phyloP scores from a whole-genome alignment of 1,140 invertebrate genomes.

The Holotrichia oblita region DNA sequence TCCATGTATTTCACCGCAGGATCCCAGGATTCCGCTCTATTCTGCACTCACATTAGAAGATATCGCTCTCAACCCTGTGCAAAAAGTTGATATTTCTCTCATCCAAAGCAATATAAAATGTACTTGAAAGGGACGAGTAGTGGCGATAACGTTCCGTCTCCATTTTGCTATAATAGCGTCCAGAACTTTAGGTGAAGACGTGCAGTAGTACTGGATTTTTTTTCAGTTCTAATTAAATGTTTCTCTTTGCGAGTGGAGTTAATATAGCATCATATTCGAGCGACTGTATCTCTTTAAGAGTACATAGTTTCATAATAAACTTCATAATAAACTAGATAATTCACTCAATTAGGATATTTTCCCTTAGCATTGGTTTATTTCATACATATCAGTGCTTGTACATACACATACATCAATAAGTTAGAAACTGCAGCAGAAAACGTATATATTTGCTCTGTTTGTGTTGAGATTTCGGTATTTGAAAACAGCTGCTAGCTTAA shows the following conservation, averaged over 20 bases:
- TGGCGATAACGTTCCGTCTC: slow-evolving; percentile 9
- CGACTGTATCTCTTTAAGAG: background rate
- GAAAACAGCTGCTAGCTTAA: too few species aligned
- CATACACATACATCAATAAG: too few species aligned
- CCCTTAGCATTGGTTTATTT: too few species aligned
- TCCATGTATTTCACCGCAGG: background rate
- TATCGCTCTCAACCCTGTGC: background rate
- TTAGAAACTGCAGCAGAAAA: too few species aligned
- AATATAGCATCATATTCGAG: background rate
- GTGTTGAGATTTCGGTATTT: too few species aligned
- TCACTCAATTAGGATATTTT: too few species aligned
- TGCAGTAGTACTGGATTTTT: background rate
- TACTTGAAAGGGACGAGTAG: background rate
- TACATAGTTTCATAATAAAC: background rate
- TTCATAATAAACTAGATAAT: too few species aligned
- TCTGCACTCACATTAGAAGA: slow-evolving; percentile 28
- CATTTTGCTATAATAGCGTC: background rate
- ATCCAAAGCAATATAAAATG: slow-evolving; percentile 7
- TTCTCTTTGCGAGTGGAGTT: background rate
- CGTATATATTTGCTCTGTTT: too few species aligned
- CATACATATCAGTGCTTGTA: too few species aligned
- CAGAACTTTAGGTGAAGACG: background rate
- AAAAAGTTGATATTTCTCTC: slow-evolving; percentile 22
- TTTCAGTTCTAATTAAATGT: slow-evolving; percentile 22
- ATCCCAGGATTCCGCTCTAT: background rate